A percentile compares a stretch with the other conserved stretches of the same genome.
phyloP scores from a whole-genome alignment of 2,888 invertebrate species.

The Agrochola litura region DNA sequence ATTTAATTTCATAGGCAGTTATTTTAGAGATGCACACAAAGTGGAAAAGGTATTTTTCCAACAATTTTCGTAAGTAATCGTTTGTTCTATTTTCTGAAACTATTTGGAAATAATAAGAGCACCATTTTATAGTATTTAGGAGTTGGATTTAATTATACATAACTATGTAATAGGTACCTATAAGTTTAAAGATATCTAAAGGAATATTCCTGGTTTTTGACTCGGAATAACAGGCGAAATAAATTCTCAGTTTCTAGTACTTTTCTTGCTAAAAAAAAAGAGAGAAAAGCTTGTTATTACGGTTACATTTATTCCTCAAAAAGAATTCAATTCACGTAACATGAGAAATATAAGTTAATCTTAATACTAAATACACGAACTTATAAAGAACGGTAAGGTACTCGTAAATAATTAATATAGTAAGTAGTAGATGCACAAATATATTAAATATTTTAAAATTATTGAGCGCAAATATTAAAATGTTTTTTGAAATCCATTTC shows the following conservation, averaged over 20 bases:
- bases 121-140: background rate
- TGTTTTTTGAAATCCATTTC: background rate
- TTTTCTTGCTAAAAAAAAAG: no score
- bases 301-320: no score
- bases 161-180: no score
- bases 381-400: no score
- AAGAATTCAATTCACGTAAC: no score
- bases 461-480: background rate
- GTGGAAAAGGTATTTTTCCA: background rate
- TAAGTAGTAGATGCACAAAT: no score
- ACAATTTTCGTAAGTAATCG: background rate
- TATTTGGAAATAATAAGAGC: background rate
- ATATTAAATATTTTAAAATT: background rate
- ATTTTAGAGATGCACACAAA: background rate
- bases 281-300: background rate
- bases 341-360: no score
- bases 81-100: background rate
- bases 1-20: slow-evolving; percentile 13
- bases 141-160: background rate
- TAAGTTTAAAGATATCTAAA: no score
- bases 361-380: no score
- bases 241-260: background rate
- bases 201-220: no score
- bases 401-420: no score
- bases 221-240: no score